Evolutionary conservation across 2,113 vertebrate genomes (phyloP).

Genomic region (Oryzias curvinotus): DNA sequence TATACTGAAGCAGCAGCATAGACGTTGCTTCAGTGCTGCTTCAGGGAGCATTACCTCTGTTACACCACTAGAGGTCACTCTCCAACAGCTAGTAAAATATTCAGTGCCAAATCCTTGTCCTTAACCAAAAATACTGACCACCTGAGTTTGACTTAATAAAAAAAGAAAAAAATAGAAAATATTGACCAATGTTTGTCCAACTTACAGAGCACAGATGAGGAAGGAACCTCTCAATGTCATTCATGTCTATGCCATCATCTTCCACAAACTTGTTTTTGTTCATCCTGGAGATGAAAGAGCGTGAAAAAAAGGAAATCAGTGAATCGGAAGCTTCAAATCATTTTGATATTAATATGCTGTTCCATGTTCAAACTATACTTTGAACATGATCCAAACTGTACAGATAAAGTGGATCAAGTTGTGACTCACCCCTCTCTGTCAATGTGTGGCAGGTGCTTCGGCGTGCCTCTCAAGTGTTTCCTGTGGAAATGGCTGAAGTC

Average conservation of each 20-base stretch:
- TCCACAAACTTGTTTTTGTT: constrained; percentile 89
- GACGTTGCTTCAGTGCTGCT: not conserved
- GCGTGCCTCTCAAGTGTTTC: constrained; percentile 81
- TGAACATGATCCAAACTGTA: not conserved
- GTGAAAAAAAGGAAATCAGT: not conserved
- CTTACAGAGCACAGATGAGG: constrained; percentile 86
- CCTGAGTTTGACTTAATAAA: no score
- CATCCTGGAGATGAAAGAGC: constrained; percentile 73
- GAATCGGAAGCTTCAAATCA: not conserved
- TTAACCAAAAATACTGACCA: not conserved
- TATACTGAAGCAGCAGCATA: no score
- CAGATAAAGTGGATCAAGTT: not conserved
- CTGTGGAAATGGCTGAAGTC: constrained; percentile 94
- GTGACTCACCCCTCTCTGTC: constrained; percentile 90
- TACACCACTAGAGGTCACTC: constrained; percentile 50
- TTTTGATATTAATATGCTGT: not conserved
- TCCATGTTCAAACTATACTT: not conserved
- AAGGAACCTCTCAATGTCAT: constrained; percentile 93
- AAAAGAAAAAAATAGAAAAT: not conserved
- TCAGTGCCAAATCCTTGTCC: not conserved
- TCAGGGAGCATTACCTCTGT: not conserved
- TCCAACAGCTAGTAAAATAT: constrained; percentile 16
- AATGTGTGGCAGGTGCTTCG: constrained; percentile 92
- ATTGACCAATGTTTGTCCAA: constrained; percentile 2
- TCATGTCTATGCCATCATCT: constrained; percentile 91